Percentiles rank a stretch among this genome's conserved stretches.
phyloP scores from a whole-genome alignment of 2,113 vertebrate species.

The Paramormyrops kingsleyae region DNA sequence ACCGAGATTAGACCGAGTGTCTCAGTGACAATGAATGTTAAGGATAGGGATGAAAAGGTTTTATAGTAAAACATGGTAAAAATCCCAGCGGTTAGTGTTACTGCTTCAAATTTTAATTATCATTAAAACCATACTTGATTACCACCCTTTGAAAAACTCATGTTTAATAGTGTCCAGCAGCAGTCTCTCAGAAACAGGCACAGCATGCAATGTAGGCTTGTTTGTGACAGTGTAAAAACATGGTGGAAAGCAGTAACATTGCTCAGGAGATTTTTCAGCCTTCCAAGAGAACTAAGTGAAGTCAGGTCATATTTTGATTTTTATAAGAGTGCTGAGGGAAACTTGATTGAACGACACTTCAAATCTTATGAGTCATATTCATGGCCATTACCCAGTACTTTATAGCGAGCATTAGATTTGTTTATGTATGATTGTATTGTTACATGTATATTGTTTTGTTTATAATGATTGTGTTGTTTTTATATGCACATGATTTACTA shows the following conservation, averaged over 20 bases:
- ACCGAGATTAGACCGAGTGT: neutral
- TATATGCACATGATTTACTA: neutral
- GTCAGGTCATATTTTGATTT: neutral
- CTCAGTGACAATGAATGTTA: neutral
- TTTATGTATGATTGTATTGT: neutral
- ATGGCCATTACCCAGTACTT: neutral
- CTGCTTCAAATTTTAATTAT: neutral
- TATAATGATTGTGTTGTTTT: neutral
- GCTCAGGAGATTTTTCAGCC: neutral
- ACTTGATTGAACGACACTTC: neutral
- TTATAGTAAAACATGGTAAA: neutral
- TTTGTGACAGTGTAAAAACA: neutral
- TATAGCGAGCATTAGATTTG: neutral
- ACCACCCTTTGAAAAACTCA: neutral
- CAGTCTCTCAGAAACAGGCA: neutral
- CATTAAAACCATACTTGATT: neutral
- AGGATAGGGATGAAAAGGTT: neutral
- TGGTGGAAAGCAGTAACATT: neutral
- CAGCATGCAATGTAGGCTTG: neutral
- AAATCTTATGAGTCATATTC: neutral
- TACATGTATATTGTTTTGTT: neutral
- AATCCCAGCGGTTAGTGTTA: neutral
- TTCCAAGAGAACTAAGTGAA: neutral
- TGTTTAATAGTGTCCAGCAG: neutral
- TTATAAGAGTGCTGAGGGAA: neutral